These are phyloP conservation scores for Cactoblastis cactorum DNA, from an alignment of 2,888 invertebrate species.

Conservation along the genomic window DNA sequence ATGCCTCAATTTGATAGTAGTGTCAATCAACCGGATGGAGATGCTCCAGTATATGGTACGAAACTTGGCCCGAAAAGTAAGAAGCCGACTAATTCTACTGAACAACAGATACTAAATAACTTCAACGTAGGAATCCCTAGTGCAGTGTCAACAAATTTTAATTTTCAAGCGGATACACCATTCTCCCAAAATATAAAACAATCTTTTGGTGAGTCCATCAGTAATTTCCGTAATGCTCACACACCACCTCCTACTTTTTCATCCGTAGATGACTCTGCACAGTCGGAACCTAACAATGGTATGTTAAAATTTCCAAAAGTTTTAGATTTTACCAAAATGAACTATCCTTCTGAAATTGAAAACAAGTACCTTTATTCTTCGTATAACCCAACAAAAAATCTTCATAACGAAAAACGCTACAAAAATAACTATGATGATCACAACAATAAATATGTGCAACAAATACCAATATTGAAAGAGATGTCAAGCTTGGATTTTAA, in stretches of 20 bases:
- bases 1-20: conserved; percentile 40
- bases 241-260: conserved; percentile 37
- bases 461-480: conserved; percentile 29
- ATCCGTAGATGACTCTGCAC: conserved; percentile 34
- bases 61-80: conserved; percentile 54
- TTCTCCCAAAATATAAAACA: conserved; percentile 39
- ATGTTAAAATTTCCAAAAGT: conserved; percentile 55
- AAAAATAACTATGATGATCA: conserved; percentile 34
- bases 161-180: conserved; percentile 32
- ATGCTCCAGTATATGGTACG: conserved; percentile 58
- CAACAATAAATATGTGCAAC: conserved; percentile 33
- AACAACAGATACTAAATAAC: conserved; percentile 40
- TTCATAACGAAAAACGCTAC: conserved; percentile 32
- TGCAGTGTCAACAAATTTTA: conserved; percentile 37
- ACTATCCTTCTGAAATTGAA: conserved; percentile 48
- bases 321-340: conserved; percentile 60
- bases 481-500: conserved; percentile 30
- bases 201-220: conserved; percentile 34
- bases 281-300: conserved; percentile 33
- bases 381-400: conserved; percentile 32
- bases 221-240: conserved; percentile 36
- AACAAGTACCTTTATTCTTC: conserved; percentile 43
- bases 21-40: conserved; percentile 37
- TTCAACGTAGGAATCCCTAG: conserved; percentile 31
- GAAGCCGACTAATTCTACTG: conserved; percentile 41